Base-by-base conservation (phyloP, 2,888 invertebrate genomes). In the Boloria selene region DNA sequence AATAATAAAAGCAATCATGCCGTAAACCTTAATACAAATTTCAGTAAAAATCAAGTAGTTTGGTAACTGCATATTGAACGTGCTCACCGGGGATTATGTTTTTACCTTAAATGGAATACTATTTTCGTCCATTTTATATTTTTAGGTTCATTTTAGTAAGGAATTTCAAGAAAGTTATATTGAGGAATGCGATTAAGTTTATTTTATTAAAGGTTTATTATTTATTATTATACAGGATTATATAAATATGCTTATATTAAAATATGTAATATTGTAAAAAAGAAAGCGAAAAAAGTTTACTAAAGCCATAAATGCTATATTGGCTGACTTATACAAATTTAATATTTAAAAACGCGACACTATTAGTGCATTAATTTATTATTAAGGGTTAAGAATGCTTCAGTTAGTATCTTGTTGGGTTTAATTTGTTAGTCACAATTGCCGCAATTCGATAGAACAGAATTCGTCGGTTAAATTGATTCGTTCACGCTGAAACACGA, bases 51-150 rank as follows among this genome's bases (percentile, higher is more conserved):
- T 52, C 56, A 56, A 56, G 56, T 51, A 59, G 52, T 50, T 16
- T 45, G 49, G 49, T 38, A 58, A 52, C 56, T 56, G 64, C 64
- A 64, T 59, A 64, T 64, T 64, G 59, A 64, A 64, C 31, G 58
- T 59, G 56, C 51, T 64, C 51, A 17, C 58, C 18, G 45, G 18
- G 47, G 64, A 59, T 59, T 64, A 59, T 64, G 52, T 52, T 64
- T 53, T 45, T 45, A 58, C 45, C 42, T 64, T 50, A 59, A 56
- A 50, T 53, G 52, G 56, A 38, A 47, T 44, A 52, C 45, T 47
- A 52, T 64, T 38, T 51, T 52, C 45, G 4, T 59, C 45, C n/a
- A 38, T 13, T 31, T 10, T 52, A 45, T 47, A 16, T 18, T 64
- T 51, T 44, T n/a, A 14, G 42, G 31, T 4, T 13, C n/a, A 13